Evolutionary conservation across 2,888 invertebrate genomes (phyloP).

Genomic region (Electrophaes corylata): DNA sequence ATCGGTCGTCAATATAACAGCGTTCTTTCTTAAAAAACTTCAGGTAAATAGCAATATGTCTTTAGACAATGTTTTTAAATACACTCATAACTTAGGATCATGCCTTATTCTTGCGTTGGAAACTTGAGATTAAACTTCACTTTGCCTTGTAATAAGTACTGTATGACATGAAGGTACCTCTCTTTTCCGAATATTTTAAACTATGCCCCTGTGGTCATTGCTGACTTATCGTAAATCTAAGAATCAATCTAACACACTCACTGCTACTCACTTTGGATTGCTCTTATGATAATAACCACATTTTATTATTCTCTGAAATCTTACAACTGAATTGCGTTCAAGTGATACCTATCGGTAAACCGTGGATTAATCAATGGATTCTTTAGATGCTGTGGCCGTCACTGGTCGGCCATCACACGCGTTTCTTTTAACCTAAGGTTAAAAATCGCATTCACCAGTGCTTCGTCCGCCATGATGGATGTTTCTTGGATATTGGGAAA

Average conservation of each 20-base stretch:
- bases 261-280: background rate
- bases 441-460: background rate
- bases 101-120: too few species aligned
- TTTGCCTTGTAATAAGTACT: too few species aligned
- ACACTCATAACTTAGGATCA: too few species aligned
- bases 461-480: background rate
- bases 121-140: too few species aligned
- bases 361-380: constrained; percentile 8
- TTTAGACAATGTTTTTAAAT: too few species aligned
- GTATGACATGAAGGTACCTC: too few species aligned
- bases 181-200: too few species aligned
- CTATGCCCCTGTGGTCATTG: constrained; percentile 1
- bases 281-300: constrained; percentile 17
- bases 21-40: too few species aligned
- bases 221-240: constrained; percentile 4
- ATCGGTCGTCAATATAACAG: too few species aligned
- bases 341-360: constrained; percentile 17
- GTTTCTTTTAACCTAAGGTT: background rate
- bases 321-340: constrained; percentile 7
- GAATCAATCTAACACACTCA: constrained; percentile 6
- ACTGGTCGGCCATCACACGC: background rate
- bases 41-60: too few species aligned
- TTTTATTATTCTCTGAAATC: constrained; percentile 26
- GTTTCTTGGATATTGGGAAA: background rate
- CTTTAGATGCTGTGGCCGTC: background rate